A percentile compares a stretch with the other conserved stretches of the same genome.
Evolutionary conservation across 2,797 vertebrate species (phyloP).

Genomic region (Rallus crepitans): DNA sequence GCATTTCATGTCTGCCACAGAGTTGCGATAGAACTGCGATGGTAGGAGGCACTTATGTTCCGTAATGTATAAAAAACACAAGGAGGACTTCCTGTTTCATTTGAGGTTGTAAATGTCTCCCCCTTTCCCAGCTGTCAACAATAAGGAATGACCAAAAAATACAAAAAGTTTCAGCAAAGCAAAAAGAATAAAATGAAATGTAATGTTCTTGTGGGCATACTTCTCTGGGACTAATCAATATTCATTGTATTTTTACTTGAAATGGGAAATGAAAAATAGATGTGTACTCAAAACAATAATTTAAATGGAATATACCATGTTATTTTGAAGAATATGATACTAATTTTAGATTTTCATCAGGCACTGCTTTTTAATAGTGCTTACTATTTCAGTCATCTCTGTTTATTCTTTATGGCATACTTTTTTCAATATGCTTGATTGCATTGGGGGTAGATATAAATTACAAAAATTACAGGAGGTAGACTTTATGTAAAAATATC

Average conservation of each 20-base stretch:
- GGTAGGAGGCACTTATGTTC: not conserved
- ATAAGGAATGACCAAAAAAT: not conserved
- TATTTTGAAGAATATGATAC: not conserved
- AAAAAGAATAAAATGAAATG: not conserved
- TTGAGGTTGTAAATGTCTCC: not conserved
- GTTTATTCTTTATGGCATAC: not conserved
- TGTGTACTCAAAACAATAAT: not conserved
- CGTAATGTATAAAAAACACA: not conserved
- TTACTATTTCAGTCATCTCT: not conserved
- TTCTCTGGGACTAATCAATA: not conserved
- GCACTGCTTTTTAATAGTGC: not conserved
- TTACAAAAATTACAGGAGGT: not conserved
- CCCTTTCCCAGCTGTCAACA: not conserved
- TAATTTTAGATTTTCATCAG: not conserved
- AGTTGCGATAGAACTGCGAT: slow-evolving; percentile 4
- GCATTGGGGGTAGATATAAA: not conserved
- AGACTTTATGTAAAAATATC: not conserved
- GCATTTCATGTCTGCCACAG: not conserved
- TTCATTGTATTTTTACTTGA: not conserved
- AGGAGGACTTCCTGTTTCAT: not conserved
- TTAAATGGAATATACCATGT: not conserved
- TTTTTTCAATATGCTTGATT: not conserved
- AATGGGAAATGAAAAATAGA: not conserved
- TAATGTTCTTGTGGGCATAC: not conserved
- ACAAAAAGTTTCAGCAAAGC: not conserved